A percentile compares a stretch with the other conserved stretches of the same genome.
Evolutionary conservation across 2,888 invertebrate species (phyloP).

Genomic region (Schrankia costaestrigalis): DNA sequence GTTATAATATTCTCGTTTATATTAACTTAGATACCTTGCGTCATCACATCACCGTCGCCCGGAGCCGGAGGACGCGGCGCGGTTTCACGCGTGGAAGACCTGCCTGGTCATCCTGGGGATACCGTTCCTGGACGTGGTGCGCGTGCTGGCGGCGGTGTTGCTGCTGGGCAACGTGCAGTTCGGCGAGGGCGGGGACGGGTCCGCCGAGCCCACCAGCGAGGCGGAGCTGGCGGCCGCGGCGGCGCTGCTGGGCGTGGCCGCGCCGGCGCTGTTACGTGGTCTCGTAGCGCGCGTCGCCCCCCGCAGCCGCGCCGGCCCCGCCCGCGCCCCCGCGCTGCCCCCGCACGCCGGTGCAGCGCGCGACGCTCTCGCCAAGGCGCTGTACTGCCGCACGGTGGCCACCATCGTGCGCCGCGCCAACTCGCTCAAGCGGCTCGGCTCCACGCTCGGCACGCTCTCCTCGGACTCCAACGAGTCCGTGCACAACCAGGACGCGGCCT

Average conservation of each 20-base stretch:
- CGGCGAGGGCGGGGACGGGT: conserved; percentile 87
- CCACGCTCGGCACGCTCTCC: conserved; percentile 91
- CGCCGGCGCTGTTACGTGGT: conserved; percentile 88
- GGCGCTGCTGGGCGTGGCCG: conserved; percentile 86
- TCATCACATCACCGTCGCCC: conserved; percentile 82
- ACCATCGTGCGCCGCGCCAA: conserved; percentile 96
- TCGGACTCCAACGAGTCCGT: conserved; percentile 96
- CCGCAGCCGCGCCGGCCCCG: conserved; percentile 83
- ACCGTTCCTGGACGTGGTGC: conserved; percentile 95
- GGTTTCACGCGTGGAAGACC: conserved; percentile 95
- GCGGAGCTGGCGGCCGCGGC: conserved; percentile 93
- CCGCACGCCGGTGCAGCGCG: conserved; percentile 93
- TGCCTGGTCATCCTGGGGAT: conserved; percentile 94
- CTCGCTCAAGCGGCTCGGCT: conserved; percentile 92
- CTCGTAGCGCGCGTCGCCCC: conserved; percentile 89
- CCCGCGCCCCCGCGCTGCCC: conserved; percentile 87
- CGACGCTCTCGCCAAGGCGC: conserved; percentile 93
- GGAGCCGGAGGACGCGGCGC: conserved; percentile 64
- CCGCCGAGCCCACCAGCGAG: conserved; percentile 90
- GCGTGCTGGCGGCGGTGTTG: conserved; percentile 94
- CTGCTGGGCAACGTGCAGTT: conserved; percentile 96
- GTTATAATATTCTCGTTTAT: not conserved
- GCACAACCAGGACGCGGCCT: conserved; percentile 92
- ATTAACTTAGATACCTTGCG: conserved; percentile 83
- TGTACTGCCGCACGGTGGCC: conserved; percentile 96